Evolutionary conservation across 2,888 invertebrate species (phyloP).

Genomic region (Drosophila robusta): DNA sequence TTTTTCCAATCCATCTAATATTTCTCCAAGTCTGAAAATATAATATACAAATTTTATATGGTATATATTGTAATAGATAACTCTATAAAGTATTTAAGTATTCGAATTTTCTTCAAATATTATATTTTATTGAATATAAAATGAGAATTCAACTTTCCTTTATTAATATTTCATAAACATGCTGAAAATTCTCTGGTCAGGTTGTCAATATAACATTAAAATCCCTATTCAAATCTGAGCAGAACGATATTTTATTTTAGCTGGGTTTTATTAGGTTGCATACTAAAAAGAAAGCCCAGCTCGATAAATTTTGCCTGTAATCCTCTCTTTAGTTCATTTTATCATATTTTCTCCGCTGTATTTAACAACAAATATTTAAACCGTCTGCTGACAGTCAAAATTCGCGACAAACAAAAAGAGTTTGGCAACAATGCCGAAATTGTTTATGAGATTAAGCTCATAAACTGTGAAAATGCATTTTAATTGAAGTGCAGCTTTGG

Average conservation of each 20-base stretch:
- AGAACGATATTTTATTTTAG: background rate
- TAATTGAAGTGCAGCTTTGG: slow-evolving; percentile 84
- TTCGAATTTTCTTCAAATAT: too few species aligned
- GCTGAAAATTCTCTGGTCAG: too few species aligned
- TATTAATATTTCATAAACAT: too few species aligned
- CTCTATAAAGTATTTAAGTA: too few species aligned
- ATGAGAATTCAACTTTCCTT: too few species aligned
- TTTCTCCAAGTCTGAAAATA: too few species aligned
- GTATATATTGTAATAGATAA: too few species aligned
- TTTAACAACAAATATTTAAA: slow-evolving; percentile 35
- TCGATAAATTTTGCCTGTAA: background rate
- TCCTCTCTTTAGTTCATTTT: background rate
- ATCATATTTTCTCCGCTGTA: background rate
- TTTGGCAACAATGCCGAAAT: slow-evolving; percentile 69
- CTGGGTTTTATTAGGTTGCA: background rate
- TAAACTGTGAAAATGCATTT: slow-evolving; percentile 84
- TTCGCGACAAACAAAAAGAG: slow-evolving; percentile 44
- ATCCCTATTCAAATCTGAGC: too few species aligned
- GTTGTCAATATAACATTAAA: too few species aligned
- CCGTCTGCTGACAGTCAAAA: slow-evolving; percentile 60
- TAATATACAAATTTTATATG: too few species aligned
- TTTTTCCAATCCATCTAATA: too few species aligned
- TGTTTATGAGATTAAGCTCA: slow-evolving; percentile 81
- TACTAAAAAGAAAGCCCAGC: background rate
- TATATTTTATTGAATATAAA: too few species aligned